Evolutionary conservation across 2,113 vertebrate genomes (phyloP).

Genomic region (Rhabdornis inornatus): DNA sequence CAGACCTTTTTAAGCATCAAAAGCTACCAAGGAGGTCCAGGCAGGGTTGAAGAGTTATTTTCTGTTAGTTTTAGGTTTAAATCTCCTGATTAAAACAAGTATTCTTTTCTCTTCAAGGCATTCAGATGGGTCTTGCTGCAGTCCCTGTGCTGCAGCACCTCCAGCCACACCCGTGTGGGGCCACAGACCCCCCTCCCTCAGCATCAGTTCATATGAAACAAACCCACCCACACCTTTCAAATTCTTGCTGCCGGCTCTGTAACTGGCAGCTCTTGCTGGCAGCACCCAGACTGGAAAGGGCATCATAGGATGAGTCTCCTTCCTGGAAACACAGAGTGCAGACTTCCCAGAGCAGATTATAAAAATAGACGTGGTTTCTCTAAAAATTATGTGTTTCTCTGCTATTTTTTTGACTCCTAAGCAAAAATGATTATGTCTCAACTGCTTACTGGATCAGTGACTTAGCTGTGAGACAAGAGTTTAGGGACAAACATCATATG

Average conservation of each 20-base stretch:
- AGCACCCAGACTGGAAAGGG: background rate
- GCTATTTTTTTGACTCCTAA: background rate
- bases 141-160: background rate
- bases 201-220: background rate
- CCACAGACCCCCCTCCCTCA: background rate
- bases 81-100: background rate
- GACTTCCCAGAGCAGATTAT: background rate
- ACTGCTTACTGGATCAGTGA: background rate
- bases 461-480: background rate
- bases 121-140: background rate
- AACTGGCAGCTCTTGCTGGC: background rate
- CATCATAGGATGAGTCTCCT: conserved; percentile 23
- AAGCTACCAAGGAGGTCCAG: background rate
- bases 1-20: background rate
- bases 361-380: conserved; percentile 41
- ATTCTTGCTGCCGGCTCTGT: background rate
- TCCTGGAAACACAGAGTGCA: conserved; percentile 37
- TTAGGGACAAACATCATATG: background rate
- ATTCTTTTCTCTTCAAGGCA: background rate
- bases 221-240: background rate
- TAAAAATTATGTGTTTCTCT: background rate
- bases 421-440: background rate
- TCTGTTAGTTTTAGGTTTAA: background rate
- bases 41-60: background rate
- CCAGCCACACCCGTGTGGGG: background rate